Conservation (phyloP, 2,797 vertebrate species). For the Periophthalmus magnuspinnatus region DNA sequence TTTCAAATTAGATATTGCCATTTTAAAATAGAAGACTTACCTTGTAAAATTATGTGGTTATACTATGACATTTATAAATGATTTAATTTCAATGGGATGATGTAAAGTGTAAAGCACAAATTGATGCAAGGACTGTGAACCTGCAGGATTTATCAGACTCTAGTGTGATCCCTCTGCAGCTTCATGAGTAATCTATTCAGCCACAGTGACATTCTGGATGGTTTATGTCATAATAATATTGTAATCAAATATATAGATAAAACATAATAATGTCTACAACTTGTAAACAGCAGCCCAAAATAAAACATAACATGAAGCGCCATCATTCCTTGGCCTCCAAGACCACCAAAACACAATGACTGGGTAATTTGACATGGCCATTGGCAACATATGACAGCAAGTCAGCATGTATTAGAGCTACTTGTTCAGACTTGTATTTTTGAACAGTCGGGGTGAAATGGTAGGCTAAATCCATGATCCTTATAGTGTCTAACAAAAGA, state of each 20-base stretch:
- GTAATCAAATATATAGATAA: no score
- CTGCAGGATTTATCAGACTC: no score
- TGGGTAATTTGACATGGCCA: conserved; percentile 46
- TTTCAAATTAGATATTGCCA: background rate
- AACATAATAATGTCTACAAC: no score
- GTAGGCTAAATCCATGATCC: conserved; percentile 19
- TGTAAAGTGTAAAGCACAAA: background rate
- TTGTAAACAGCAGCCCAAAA: background rate
- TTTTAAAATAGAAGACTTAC: background rate
- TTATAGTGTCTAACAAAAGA: background rate
- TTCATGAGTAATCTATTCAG: no score
- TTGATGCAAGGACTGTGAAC: background rate
- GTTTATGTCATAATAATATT: no score
- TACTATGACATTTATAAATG: background rate
- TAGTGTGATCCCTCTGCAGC: no score
- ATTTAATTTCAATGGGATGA: background rate
- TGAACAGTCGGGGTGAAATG: conserved; percentile 34
- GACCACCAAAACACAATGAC: conserved; percentile 21
- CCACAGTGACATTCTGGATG: no score
- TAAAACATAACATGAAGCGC: no score
- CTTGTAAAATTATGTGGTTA: background rate
- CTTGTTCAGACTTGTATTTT: conserved; percentile 53
- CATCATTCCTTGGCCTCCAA: background rate
- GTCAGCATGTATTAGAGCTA: conserved; percentile 35
- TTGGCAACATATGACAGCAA: conserved; percentile 53